phyloP scores from a whole-genome alignment of 2,113 vertebrate genomes.

The Megaptera novaeangliae region DNA sequence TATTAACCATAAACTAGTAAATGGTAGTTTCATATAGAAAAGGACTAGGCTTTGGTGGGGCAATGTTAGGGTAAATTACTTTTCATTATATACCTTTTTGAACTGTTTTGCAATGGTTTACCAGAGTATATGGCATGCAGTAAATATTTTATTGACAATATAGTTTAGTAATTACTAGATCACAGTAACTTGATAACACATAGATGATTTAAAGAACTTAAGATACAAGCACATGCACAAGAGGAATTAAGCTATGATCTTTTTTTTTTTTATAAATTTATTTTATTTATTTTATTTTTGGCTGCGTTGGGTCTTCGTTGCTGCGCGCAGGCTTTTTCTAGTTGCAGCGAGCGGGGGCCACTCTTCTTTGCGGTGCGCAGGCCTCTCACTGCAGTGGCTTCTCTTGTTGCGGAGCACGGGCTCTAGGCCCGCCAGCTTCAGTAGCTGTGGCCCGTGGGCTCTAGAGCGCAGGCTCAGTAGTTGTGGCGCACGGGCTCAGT shows the following conservation, averaged over 20 bases:
- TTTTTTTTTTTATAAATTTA: no score
- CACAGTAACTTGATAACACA: not conserved
- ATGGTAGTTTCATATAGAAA: not conserved
- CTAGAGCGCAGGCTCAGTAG: no score
- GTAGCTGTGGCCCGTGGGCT: no score
- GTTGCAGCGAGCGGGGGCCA: no score
- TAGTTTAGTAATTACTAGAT: not conserved
- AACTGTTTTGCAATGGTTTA: not conserved
- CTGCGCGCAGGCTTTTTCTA: no score
- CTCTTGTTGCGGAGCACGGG: no score
- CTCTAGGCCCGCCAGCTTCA: no score
- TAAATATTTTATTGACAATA: not conserved
- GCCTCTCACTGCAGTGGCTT: no score
- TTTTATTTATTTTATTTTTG: no score
- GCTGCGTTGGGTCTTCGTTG: no score
- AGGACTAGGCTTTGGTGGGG: not conserved
- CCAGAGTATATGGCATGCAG: not conserved
- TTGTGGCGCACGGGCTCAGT: no score
- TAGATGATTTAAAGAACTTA: not conserved
- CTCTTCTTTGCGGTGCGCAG: no score
- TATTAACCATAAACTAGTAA: not conserved
- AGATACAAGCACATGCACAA: not conserved
- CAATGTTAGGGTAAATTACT: not conserved
- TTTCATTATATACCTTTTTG: not conserved
- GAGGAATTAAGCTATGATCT: not conserved